phyloP scores from a whole-genome alignment of 2,888 invertebrate species.

The Marasmarcha lunaedactyla region DNA sequence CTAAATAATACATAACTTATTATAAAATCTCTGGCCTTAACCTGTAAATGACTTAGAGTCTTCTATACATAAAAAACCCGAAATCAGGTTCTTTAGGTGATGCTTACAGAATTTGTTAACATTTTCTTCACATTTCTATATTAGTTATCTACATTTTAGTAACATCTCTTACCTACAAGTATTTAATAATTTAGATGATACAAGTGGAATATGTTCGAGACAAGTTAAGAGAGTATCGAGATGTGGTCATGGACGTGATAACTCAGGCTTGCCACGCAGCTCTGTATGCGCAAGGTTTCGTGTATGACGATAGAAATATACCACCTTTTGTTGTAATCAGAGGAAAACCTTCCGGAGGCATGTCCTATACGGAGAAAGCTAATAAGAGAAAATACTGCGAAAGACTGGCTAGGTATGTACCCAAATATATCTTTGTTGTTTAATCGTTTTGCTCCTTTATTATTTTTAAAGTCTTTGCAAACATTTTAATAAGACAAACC shows the following conservation, averaged over 20 bases:
- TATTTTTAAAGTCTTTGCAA: conserved; percentile 1
- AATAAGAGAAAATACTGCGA: conserved; percentile 85
- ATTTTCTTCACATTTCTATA: no score
- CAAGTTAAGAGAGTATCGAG: conserved; percentile 40
- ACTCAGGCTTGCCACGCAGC: conserved; percentile 80
- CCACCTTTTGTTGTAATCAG: conserved; percentile 57
- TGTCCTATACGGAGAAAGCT: conserved; percentile 90
- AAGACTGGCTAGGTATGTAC: conserved; percentile 81
- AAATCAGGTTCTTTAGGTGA: no score
- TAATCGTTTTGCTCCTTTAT: no score
- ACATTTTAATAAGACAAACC: neutral
- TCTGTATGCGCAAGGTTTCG: conserved; percentile 81
- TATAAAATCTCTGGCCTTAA: no score
- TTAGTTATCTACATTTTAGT: no score
- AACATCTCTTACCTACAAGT: no score
- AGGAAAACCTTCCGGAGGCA: conserved; percentile 75
- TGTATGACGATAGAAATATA: conserved; percentile 77
- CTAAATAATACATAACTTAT: no score
- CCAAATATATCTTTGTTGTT: no score
- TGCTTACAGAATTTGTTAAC: no score
- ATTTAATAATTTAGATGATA: conserved; percentile 68
- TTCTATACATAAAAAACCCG: no score
- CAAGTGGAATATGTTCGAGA: conserved; percentile 42
- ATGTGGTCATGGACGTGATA: conserved; percentile 49
- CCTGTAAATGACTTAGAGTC: no score